These are phyloP conservation scores for Cotesia typhae DNA, from an alignment of 1,140 invertebrate species.

Conservation along the genomic window DNA sequence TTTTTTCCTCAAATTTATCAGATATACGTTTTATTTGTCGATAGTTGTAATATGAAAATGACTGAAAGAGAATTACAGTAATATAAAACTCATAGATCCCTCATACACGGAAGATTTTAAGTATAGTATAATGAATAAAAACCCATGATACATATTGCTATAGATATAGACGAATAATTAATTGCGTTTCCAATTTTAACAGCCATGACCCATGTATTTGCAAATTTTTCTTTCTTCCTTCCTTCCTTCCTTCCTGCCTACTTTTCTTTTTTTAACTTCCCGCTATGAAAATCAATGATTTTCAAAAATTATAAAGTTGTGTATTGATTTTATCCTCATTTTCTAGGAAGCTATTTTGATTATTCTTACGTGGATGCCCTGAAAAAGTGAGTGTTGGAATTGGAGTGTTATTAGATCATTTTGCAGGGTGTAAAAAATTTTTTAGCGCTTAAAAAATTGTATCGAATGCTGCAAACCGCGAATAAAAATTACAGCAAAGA, in stretches of 20 bases:
- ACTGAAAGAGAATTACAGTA: constrained; percentile 24
- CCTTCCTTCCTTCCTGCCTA: background rate
- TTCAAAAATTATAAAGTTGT: too few relatives aligned
- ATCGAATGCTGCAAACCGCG: too few relatives aligned
- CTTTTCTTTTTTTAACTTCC: too few relatives aligned
- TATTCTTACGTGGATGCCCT: too few relatives aligned
- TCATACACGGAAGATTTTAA: background rate
- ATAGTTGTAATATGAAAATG: constrained; percentile 32
- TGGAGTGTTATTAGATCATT: too few relatives aligned
- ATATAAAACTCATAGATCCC: constrained; percentile 18
- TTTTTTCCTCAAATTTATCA: background rate
- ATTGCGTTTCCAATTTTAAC: constrained; percentile 52
- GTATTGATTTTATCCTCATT: too few relatives aligned
- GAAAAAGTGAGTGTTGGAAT: too few relatives aligned
- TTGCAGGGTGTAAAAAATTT: too few relatives aligned
- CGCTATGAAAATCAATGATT: too few relatives aligned
- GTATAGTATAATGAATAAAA: constrained; percentile 7
- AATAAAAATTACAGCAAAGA: too few relatives aligned
- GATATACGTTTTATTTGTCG: constrained; percentile 17
- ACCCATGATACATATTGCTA: background rate
- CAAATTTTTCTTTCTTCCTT: constrained; percentile 31
- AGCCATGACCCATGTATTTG: constrained; percentile 47
- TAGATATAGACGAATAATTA: constrained; percentile 38
- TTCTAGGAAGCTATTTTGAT: too few relatives aligned
- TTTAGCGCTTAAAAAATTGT: too few relatives aligned